Evolutionary conservation across 2,888 invertebrate species (phyloP).

Genomic region (Julus scanicus): DNA sequence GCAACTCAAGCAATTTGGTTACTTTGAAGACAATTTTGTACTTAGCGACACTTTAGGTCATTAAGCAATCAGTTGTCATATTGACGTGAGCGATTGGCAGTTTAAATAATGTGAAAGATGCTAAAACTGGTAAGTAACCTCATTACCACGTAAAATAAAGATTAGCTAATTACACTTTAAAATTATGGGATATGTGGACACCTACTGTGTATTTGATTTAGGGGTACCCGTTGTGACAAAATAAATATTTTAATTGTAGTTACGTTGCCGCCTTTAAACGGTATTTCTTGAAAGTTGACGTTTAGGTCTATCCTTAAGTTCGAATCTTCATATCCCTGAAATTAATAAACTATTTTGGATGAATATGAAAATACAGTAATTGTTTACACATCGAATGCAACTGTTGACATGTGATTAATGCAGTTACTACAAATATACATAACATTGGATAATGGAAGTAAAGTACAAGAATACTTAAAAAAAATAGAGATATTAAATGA

Average conservation of each 20-base stretch:
- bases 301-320: background rate
- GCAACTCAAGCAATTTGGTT: too few relatives aligned
- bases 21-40: too few relatives aligned
- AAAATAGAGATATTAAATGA: background rate
- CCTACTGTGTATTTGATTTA: background rate
- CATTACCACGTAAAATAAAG: too few relatives aligned
- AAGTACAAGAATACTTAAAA: background rate
- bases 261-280: background rate
- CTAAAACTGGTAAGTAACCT: too few relatives aligned
- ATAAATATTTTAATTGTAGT: background rate
- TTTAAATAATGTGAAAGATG: too few relatives aligned
- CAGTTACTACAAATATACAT: background rate
- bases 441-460: background rate
- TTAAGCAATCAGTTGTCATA: too few relatives aligned
- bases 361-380: background rate
- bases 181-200: background rate
- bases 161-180: too few relatives aligned
- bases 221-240: background rate
- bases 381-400: background rate
- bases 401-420: background rate
- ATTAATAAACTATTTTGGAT: conserved; percentile 17
- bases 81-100: too few relatives aligned
- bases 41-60: too few relatives aligned
- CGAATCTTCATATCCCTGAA: conserved; percentile 39
- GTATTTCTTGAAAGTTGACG: background rate